These are phyloP conservation scores for Atherinosoma microstoma DNA, from an alignment of 2,797 vertebrate genomes.

Conservation along the genomic window DNA sequence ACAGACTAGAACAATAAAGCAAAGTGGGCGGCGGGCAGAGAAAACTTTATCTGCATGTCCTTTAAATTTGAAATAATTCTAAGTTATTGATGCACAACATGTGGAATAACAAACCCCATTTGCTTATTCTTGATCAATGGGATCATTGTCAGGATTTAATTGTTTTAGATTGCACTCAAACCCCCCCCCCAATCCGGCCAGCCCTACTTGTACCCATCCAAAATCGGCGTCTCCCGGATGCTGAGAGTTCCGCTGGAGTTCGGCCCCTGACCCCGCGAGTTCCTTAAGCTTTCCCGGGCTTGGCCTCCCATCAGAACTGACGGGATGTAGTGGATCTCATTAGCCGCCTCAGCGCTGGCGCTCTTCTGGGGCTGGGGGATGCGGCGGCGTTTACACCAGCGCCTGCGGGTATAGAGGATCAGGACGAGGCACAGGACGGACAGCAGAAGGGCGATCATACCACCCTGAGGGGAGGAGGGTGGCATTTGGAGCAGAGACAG, in stretches of 20 bases:
- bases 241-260: constrained; percentile 96
- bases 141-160: background rate
- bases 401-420: constrained; percentile 95
- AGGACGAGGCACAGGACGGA: constrained; percentile 97
- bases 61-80: background rate
- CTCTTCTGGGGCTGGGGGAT: constrained; percentile 98
- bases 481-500: constrained; percentile 50
- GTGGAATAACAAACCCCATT: background rate
- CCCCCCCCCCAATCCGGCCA: background rate
- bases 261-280: constrained; percentile 93
- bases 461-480: constrained; percentile 85
- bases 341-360: constrained; percentile 96
- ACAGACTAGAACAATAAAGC: background rate
- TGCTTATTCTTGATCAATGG: background rate
- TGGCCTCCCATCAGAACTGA: constrained; percentile 97
- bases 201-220: constrained; percentile 88
- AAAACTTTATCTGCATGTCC: constrained; percentile 3
- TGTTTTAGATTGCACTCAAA: background rate
- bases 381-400: constrained; percentile 97
- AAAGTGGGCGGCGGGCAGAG: background rate
- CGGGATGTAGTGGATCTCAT: constrained; percentile 99
- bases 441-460: constrained; percentile 97
- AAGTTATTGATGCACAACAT: constrained; percentile 2
- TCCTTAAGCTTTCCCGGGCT: constrained; percentile 94
- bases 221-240: constrained; percentile 96